Evolutionary conservation across 2,797 vertebrate species (phyloP), one percentile per base, ranked within the genome.

Genomic region (Atherinosoma microstoma): DNA sequence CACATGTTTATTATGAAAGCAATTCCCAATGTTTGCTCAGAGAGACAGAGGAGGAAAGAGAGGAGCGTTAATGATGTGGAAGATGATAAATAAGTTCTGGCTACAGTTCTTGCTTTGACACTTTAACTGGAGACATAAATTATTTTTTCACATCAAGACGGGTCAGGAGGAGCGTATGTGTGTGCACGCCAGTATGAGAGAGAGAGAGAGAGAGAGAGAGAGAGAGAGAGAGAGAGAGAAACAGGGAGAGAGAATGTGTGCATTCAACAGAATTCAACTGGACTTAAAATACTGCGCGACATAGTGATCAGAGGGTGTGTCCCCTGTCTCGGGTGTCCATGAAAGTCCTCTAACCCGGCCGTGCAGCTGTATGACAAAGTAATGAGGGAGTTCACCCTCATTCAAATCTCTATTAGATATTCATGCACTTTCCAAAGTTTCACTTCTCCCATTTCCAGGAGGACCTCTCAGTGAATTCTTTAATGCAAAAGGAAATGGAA

Each of bases 401-500:
- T 67, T 91, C 65, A 85, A 83, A 89, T 82, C 74, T 72, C 67
- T 66, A 86, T 91, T 85, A 89, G 86, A 89, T 84, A 89, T 88
- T 89, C 80, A 87, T 84, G 73, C 67, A 70, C 74, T 86, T 88
- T 80, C 67, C 58, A 71, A 84, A 86, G 67, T 90, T 91, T 73
- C 68, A 64, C 84, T 85, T 73, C 67, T 66, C 67, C 73, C 16
- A 78, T 85, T 90, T 89, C 84, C 83, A 85, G 83, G 62, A 85
- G 71, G 82, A 89, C 75, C 76, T 91, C 79, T 86, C 64, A n/a
- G 61, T 79, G 87, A 85, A 75, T 89, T 91, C 70, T 90, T 91
- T 89, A 90, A 91, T 89, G 87, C 84, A 85, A 91, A 85, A 81
- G 85, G 88, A 90, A 91, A 91, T 90, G 80, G 85, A 91, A 93